phyloP scores from a whole-genome alignment of 2,113 vertebrate genomes.

The Plecturocebus donacophilus region DNA sequence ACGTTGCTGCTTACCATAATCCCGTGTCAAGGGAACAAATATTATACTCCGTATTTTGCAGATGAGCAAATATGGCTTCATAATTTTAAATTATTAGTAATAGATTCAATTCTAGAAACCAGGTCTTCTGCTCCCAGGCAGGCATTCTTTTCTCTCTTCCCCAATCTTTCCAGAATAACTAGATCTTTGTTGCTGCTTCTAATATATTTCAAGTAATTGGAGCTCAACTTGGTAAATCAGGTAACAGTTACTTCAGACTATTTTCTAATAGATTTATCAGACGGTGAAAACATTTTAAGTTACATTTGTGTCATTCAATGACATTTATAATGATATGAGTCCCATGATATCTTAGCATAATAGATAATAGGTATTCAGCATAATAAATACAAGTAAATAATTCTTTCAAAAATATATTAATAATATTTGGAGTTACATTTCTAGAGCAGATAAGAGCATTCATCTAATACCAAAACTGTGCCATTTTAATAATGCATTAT shows the following conservation, averaged over 20 bases:
- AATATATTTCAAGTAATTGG: background rate
- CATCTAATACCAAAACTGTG: background rate
- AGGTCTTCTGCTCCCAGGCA: background rate
- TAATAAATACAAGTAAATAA: background rate
- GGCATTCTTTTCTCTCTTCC: background rate
- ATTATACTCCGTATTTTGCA: background rate
- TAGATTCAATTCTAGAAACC: background rate
- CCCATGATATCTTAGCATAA: background rate
- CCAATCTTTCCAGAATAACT: background rate
- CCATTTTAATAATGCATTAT: background rate
- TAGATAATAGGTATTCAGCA: background rate
- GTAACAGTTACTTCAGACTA: background rate
- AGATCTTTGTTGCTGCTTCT: background rate
- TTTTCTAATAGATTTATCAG: background rate
- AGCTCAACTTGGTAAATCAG: background rate
- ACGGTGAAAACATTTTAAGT: background rate
- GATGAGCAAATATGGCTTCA: background rate
- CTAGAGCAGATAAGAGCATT: background rate
- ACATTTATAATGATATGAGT: background rate
- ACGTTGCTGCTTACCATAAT: background rate
- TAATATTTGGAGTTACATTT: background rate
- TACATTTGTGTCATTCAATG: background rate
- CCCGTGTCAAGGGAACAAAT: background rate
- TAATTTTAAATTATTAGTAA: background rate
- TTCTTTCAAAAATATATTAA: background rate